phyloP scores from a whole-genome alignment of 2,113 vertebrate genomes.

The Pelmatolapia mariae region DNA sequence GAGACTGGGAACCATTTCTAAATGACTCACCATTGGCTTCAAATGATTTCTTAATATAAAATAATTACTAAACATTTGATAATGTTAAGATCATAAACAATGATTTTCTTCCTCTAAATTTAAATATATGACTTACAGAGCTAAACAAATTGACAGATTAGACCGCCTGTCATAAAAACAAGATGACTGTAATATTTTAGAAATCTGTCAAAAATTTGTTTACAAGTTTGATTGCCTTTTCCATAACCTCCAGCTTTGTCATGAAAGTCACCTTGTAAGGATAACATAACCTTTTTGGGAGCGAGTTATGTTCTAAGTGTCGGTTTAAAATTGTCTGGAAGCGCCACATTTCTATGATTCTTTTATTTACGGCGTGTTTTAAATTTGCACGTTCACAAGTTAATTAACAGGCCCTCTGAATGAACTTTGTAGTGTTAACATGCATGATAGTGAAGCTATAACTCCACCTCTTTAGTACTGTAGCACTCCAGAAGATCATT shows the following conservation, averaged over 20 bases:
- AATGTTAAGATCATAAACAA: neutral
- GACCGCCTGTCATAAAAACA: accelerated
- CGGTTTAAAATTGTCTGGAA: neutral
- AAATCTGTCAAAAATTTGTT: neutral
- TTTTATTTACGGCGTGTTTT: neutral
- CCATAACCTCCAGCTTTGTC: neutral
- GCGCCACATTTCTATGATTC: neutral
- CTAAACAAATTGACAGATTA: neutral
- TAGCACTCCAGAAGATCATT: constrained; percentile 86
- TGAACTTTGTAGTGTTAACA: neutral
- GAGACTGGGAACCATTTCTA: neutral
- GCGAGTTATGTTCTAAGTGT: neutral
- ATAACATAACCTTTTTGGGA: neutral
- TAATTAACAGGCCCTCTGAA: neutral
- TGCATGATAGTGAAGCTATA: neutral
- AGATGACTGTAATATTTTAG: neutral
- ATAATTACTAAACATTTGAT: neutral
- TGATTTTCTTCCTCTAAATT: neutral
- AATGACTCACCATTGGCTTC: neutral
- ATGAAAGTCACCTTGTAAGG: neutral
- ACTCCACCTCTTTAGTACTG: constrained; percentile 57
- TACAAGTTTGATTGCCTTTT: neutral
- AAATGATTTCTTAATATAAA: neutral
- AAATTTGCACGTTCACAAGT: accelerated
- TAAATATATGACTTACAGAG: neutral